A percentile compares a stretch with the other conserved stretches of the same genome.
These are phyloP conservation scores for Mus spicilegus DNA, from an alignment of 2,113 vertebrate species.

Conservation along the genomic window DNA sequence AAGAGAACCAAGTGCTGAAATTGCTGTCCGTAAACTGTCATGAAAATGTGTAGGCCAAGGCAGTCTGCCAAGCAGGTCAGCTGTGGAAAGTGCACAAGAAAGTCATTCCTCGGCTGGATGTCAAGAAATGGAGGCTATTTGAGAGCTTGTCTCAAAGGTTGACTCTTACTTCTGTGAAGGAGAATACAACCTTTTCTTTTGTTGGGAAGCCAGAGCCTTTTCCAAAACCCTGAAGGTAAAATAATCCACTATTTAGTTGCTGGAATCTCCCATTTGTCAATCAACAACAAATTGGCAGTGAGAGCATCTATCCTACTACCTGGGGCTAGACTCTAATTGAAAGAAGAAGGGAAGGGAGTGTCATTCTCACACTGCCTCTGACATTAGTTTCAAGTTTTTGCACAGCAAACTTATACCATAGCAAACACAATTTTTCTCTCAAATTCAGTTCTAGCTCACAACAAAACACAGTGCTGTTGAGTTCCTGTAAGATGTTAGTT, in stretches of 20 bases:
- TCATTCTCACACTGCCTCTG: constrained; percentile 12
- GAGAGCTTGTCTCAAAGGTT: not conserved
- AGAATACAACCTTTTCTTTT: constrained; percentile 5
- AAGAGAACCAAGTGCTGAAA: not conserved
- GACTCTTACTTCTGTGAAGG: not conserved
- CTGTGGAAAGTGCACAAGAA: not conserved
- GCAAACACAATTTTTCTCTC: constrained; percentile 41
- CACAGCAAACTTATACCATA: not conserved
- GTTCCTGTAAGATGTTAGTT: not conserved
- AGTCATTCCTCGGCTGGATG: not conserved
- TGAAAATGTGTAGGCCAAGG: not conserved
- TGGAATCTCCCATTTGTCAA: not conserved
- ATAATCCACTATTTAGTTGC: not conserved
- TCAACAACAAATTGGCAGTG: not conserved
- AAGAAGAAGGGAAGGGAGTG: not conserved
- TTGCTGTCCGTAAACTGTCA: not conserved
- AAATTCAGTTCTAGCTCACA: constrained; percentile 26
- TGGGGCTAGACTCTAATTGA: constrained; percentile 32
- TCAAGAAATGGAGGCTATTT: not conserved
- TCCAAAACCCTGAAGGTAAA: constrained; percentile 22
- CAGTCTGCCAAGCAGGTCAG: not conserved
- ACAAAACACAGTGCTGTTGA: constrained; percentile 39
- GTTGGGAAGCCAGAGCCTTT: not conserved
- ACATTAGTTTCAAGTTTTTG: constrained; percentile 36
- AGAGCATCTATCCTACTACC: not conserved